A percentile compares a stretch with the other conserved stretches of the same genome.
Conservation (phyloP, 2,797 vertebrate genomes). For the Diplodus puntazzo region DNA sequence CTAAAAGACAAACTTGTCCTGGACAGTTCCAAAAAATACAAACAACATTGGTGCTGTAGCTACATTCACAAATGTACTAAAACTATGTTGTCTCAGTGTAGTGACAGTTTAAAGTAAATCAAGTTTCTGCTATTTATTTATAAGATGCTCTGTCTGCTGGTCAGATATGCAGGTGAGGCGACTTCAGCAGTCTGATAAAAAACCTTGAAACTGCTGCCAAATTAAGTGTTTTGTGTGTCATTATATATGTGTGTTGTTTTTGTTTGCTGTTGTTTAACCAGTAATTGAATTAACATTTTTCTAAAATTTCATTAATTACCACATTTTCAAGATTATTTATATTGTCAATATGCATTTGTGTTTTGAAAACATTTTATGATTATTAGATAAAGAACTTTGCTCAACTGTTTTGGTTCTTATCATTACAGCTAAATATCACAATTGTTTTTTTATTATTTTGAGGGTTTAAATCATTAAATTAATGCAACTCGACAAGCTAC, state of each 20-base stretch:
- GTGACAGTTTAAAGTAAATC: neutral
- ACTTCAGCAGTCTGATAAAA: constrained; percentile 29
- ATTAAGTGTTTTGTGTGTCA: neutral
- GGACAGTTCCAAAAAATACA: too few relatives aligned
- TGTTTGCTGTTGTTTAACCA: constrained; percentile 1
- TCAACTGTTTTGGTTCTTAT: constrained; percentile 2
- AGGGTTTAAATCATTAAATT: neutral
- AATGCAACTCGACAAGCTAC: too few relatives aligned
- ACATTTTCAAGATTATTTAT: constrained; percentile 4
- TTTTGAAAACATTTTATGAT: constrained; percentile 17
- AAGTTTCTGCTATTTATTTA: neutral
- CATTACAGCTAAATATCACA: neutral
- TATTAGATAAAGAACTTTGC: constrained; percentile 22
- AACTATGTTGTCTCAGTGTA: neutral
- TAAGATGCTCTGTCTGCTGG: constrained; percentile 45
- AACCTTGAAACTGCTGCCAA: constrained; percentile 33
- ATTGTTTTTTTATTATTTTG: neutral
- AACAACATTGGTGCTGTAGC: constrained; percentile 6
- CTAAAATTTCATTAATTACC: neutral
- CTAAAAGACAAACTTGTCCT: too few relatives aligned
- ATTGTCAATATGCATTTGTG: constrained; percentile 7
- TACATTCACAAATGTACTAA: neutral
- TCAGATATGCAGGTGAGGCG: constrained; percentile 37
- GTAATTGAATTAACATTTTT: too few relatives aligned
- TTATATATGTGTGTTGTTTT: neutral